phyloP scores from a whole-genome alignment of 2,113 vertebrate genomes.

The Gadus macrocephalus region DNA sequence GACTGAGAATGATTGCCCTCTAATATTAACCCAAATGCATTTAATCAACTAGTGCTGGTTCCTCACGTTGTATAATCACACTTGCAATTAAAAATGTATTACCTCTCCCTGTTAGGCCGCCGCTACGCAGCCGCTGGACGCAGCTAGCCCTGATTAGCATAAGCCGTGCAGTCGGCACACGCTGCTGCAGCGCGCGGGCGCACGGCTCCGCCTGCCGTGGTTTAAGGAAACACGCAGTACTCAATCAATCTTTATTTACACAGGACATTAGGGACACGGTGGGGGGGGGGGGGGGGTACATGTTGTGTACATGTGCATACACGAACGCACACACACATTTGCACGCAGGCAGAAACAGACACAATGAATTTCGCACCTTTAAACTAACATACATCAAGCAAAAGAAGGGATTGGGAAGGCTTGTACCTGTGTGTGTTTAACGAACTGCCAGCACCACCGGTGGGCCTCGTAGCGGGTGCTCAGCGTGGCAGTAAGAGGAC shows the following conservation, averaged over 20 bases:
- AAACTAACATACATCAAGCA: background rate
- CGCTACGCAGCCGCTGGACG: conserved; percentile 16
- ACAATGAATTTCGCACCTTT: too few relatives aligned
- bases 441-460: too few relatives aligned
- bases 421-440: conserved; percentile 24
- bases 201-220: too few relatives aligned
- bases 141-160: conserved; percentile 40
- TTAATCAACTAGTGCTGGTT: conserved; percentile 72
- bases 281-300: background rate
- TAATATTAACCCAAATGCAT: conserved; percentile 74
- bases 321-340: background rate
- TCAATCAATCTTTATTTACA: too few relatives aligned
- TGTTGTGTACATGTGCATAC: background rate
- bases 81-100: conserved; percentile 76
- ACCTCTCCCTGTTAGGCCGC: conserved; percentile 54
- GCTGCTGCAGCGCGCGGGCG: too few relatives aligned
- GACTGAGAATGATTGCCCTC: conserved; percentile 69
- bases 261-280: too few relatives aligned
- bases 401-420: background rate
- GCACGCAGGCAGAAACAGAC: conserved; percentile 23
- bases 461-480: conserved; percentile 26
- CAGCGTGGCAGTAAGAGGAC: conserved; percentile 53
- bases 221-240: too few relatives aligned
- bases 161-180: conserved; percentile 11
- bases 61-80: conserved; percentile 69